Conservation (phyloP, 2,888 invertebrate genomes). For the Nebria salina region DNA sequence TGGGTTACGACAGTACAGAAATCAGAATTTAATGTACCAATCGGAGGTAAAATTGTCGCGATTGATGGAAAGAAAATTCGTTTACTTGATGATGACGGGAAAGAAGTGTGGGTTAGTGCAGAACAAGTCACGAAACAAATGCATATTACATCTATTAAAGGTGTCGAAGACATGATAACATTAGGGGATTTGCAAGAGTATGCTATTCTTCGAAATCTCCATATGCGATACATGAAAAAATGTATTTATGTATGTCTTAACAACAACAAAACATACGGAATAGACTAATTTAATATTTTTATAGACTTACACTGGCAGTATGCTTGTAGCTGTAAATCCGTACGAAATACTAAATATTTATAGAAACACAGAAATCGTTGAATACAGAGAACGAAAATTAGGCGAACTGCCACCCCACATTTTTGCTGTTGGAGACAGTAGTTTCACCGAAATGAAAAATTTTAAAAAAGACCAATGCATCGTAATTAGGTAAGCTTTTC, state of each 20-base stretch:
- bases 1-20: constrained; percentile 83
- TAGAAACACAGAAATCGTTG: constrained; percentile 84
- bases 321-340: constrained; percentile 95
- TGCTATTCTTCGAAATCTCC: constrained; percentile 90
- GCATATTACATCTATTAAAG: constrained; percentile 80
- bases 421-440: constrained; percentile 93
- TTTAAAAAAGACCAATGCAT: constrained; percentile 87
- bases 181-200: constrained; percentile 95
- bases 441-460: constrained; percentile 83
- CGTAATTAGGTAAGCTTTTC: constrained; percentile 81
- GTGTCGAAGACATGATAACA: constrained; percentile 96
- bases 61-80: constrained; percentile 80
- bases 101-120: constrained; percentile 71
- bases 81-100: constrained; percentile 85
- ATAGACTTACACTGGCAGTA: constrained; percentile 94
- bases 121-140: constrained; percentile 76
- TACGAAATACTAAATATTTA: constrained; percentile 96
- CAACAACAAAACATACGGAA: neutral
- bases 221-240: constrained; percentile 87
- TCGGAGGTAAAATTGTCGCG: constrained; percentile 84
- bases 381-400: constrained; percentile 83
- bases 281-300: constrained; percentile 51
- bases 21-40: constrained; percentile 83
- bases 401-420: constrained; percentile 94
- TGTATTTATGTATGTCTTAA: constrained; percentile 83